Percentiles rank a stretch among this genome's conserved stretches.
These are phyloP conservation scores for Linurgus olivaceus DNA, from an alignment of 2,797 vertebrate genomes.

Conservation along the genomic window DNA sequence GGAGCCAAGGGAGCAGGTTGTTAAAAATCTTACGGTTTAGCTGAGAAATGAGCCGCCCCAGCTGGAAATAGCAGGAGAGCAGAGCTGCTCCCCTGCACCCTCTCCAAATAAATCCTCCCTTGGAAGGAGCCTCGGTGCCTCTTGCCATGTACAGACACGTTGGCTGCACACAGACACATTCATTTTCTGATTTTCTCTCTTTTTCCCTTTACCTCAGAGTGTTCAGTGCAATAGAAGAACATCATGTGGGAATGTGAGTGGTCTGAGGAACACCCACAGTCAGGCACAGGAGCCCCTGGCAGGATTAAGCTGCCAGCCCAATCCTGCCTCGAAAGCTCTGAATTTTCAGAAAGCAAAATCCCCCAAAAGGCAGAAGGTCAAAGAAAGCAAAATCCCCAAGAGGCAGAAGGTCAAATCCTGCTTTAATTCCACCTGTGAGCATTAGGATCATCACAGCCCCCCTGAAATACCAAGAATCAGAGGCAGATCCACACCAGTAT, in stretches of 20 bases:
- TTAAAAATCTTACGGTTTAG: background rate
- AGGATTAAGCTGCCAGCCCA: background rate
- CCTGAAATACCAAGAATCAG: fast-evolving
- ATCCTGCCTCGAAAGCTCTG: background rate
- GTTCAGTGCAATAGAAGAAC: background rate
- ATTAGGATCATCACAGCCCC: background rate
- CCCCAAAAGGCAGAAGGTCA: background rate
- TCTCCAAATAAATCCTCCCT: background rate
- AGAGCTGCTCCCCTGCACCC: background rate
- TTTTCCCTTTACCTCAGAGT: background rate
- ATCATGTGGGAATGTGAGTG: background rate
- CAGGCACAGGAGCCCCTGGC: background rate
- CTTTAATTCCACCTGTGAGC: background rate
- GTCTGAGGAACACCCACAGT: background rate
- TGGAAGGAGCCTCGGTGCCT: background rate
- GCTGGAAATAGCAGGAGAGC: background rate
- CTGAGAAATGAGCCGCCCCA: background rate
- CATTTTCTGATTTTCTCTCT: background rate
- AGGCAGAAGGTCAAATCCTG: background rate
- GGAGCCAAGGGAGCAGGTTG: background rate
- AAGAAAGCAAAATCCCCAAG: background rate
- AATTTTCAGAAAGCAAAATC: background rate
- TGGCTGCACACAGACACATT: background rate
- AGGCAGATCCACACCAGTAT: background rate
- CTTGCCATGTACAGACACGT: background rate